A percentile compares a stretch with the other conserved stretches of the same genome.
phyloP scores from a whole-genome alignment of 2,888 invertebrate genomes.

The Ochropacha duplaris region DNA sequence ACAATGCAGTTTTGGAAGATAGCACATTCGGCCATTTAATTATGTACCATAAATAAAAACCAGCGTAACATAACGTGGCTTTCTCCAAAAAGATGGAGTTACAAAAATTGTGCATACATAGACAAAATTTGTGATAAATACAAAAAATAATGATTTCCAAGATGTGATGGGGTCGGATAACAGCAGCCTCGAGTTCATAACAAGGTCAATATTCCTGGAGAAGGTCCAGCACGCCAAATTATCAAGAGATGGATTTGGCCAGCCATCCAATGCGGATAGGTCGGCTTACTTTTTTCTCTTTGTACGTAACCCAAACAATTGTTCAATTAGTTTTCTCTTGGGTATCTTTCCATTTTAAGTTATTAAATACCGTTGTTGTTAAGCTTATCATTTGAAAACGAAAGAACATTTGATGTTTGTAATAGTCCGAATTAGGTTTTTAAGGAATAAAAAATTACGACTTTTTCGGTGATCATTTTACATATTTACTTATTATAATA shows the following conservation, averaged over 20 bases:
- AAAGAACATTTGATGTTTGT: too few relatives aligned
- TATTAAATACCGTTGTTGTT: too few relatives aligned
- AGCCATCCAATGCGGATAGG: slow-evolving; percentile 10
- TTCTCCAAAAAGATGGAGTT: too few relatives aligned
- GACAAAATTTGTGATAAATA: background rate
- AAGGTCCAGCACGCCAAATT: slow-evolving; percentile 36
- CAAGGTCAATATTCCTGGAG: slow-evolving; percentile 46
- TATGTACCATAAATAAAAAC: too few relatives aligned
- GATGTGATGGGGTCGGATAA: background rate
- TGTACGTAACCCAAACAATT: background rate
- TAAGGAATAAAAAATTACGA: too few relatives aligned
- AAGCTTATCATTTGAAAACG: too few relatives aligned
- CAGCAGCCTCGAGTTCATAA: slow-evolving; percentile 14
- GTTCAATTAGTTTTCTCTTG: background rate
- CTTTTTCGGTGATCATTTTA: too few relatives aligned
- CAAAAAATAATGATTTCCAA: background rate
- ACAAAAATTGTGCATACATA: background rate
- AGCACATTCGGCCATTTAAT: too few relatives aligned
- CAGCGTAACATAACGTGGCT: too few relatives aligned
- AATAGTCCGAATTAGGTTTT: too few relatives aligned
- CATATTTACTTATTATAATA: too few relatives aligned
- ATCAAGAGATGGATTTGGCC: slow-evolving; percentile 14
- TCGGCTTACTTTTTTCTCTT: background rate
- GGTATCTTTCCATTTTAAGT: background rate
- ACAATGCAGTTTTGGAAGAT: background rate